Evolutionary conservation across 2,113 vertebrate genomes (phyloP).

Genomic region (Boleophthalmus pectinirostris): DNA sequence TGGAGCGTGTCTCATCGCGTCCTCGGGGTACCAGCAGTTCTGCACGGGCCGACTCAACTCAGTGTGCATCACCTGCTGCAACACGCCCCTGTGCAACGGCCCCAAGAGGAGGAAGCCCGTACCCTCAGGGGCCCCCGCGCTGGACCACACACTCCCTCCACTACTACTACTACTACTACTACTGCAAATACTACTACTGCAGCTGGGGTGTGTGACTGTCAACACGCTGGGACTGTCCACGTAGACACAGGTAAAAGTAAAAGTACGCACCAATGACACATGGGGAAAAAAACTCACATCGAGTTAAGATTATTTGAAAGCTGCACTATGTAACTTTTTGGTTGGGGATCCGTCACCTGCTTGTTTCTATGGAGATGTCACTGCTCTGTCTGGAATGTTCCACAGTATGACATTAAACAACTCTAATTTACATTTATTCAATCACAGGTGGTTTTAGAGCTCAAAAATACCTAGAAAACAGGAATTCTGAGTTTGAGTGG

Average conservation of each 20-base stretch:
- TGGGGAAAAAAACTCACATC: too few species aligned
- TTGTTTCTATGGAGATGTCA: too few species aligned
- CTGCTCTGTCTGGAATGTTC: too few species aligned
- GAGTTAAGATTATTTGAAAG: too few species aligned
- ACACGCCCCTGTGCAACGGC: constrained; percentile 94
- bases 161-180: constrained; percentile 51
- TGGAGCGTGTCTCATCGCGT: constrained; percentile 93
- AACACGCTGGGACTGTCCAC: constrained; percentile 15
- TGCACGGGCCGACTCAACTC: constrained; percentile 95
- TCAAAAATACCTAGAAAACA: too few species aligned
- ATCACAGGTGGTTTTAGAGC: too few species aligned
- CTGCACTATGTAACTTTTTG: too few species aligned
- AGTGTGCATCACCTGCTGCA: constrained; percentile 97
- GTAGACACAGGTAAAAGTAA: constrained; percentile 15
- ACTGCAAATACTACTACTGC: not conserved
- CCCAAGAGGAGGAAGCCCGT: constrained; percentile 84
- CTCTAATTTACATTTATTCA: too few species aligned
- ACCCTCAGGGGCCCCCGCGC: constrained; percentile 2
- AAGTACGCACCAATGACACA: too few species aligned
- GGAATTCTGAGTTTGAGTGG: too few species aligned
- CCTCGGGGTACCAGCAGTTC: constrained; percentile 97
- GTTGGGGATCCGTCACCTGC: too few species aligned
- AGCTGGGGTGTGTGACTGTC: not conserved
- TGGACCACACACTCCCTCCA: not conserved
- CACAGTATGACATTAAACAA: too few species aligned